Evolutionary conservation across 2,797 vertebrate species (phyloP).

Genomic region (Cygnus olor): DNA sequence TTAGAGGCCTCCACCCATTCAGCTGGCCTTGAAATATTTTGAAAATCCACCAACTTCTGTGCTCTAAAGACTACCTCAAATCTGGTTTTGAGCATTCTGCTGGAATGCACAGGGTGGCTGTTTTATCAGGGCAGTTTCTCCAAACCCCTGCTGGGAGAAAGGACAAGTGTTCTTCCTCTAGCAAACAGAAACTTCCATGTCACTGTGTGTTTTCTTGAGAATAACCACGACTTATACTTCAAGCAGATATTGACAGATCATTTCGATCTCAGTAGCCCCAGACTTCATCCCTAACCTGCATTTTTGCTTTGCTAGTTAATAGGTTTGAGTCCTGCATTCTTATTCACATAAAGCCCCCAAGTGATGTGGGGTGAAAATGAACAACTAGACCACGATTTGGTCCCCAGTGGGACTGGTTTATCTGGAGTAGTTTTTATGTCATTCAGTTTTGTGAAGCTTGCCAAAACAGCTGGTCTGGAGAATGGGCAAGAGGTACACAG

Average conservation of each 20-base stretch:
- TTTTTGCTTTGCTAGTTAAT: not conserved
- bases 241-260: accelerated
- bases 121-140: not conserved
- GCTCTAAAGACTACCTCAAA: not conserved
- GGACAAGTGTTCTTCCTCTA: not conserved
- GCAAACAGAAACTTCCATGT: not conserved
- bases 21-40: not conserved
- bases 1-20: not conserved
- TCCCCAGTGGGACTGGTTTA: not conserved
- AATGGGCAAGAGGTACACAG: not conserved
- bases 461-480: not conserved
- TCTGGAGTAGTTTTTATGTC: not conserved
- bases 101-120: not conserved
- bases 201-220: not conserved
- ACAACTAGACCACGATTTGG: not conserved
- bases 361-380: not conserved
- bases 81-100: not conserved
- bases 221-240: not conserved
- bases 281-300: not conserved
- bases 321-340: not conserved
- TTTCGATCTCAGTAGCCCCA: not conserved
- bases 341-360: not conserved
- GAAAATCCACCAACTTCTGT: not conserved
- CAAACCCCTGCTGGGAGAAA: not conserved
- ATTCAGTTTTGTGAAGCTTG: not conserved